These are phyloP conservation scores for Prorops nasuta DNA, from an alignment of 1,140 invertebrate species.

Conservation along the genomic window DNA sequence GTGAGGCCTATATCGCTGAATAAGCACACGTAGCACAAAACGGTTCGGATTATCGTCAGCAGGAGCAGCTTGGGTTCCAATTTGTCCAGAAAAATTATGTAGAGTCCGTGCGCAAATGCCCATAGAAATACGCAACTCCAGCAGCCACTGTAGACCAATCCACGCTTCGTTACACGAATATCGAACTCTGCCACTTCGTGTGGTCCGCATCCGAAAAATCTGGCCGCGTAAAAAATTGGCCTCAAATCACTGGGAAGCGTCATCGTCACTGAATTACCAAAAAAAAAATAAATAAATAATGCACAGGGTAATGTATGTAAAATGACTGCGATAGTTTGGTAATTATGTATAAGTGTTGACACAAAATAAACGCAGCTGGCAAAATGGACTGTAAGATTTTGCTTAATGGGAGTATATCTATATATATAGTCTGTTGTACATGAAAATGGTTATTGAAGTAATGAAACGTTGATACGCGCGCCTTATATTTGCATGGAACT, in stretches of 20 bases:
- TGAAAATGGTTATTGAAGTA: no score
- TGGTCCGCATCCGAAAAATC: constrained; percentile 20
- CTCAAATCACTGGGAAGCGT: constrained; percentile 11
- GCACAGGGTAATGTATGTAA: constrained; percentile 1
- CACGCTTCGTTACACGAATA: constrained; percentile 13
- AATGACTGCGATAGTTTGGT: no score
- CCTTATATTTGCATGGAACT: no score
- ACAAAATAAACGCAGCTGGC: no score
- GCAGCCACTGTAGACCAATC: constrained; percentile 13
- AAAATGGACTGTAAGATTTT: no score
- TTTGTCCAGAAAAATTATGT: constrained; percentile 5
- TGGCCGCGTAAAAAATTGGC: constrained; percentile 14
- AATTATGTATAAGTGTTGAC: no score
- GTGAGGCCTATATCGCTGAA: constrained; percentile 20
- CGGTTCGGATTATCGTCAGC: constrained; percentile 11
- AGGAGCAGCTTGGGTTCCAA: constrained; percentile 5
- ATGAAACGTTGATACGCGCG: no score
- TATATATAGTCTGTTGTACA: no score
- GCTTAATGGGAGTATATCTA: no score
- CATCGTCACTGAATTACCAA: not conserved
- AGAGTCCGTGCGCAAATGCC: not conserved
- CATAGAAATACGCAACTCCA: constrained; percentile 7
- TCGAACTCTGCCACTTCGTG: constrained; percentile 14
- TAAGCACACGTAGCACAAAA: constrained; percentile 16
- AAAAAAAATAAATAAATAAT: not conserved